Base-by-base conservation (phyloP, 2,888 invertebrate genomes). In the Drosophila subsilvestris region DNA sequence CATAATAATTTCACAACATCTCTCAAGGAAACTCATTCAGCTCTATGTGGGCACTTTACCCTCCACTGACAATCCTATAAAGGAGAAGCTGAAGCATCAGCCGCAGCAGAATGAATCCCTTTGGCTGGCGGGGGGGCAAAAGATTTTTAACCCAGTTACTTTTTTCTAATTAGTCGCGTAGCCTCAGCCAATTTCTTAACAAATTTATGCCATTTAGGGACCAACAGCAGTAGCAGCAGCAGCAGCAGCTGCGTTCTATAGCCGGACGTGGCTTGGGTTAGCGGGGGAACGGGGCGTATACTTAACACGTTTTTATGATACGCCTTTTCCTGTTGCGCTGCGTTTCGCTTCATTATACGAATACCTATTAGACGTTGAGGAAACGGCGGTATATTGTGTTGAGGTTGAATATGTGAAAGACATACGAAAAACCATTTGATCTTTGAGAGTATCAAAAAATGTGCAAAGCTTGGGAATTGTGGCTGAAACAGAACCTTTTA, bases 241-340 rank as follows among this genome's bases (percentile, higher is more conserved):
- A 3, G 29, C 29, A 29, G 29, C 37, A 14, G 37, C 32, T 32
- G 12, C 32, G 32, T 12, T 32, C 32, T 14, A 32, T 32, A 12
- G 32, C 37, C 37, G 37, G 14, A 14, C 37, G 37, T 14, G 14
- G 37, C 4, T 37, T 14, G 37, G 27, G 14, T 37, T 5, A n/a
- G 37, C 50, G 29, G 48, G 55, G 44, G 47, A 44, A 55, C 66
- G 25, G 55, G 60, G 54, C 72, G 76, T 70, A 81, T 80, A 66
- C 80, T 82, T 82, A 79, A 74, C 68, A 63, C 62, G 63, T 60
- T 69, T 69, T 55, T 60, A 60, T 70, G 54, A 72, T 48, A 62
- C 56, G 43, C 47, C 71, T 71, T 71, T 70, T 71, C 62, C 62
- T 17, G 63, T 48, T 51, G 42, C 42, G 42, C 42, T 49, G 44